Conservation (phyloP, 2,797 vertebrate species). For the Phataginus tetradactyla region DNA sequence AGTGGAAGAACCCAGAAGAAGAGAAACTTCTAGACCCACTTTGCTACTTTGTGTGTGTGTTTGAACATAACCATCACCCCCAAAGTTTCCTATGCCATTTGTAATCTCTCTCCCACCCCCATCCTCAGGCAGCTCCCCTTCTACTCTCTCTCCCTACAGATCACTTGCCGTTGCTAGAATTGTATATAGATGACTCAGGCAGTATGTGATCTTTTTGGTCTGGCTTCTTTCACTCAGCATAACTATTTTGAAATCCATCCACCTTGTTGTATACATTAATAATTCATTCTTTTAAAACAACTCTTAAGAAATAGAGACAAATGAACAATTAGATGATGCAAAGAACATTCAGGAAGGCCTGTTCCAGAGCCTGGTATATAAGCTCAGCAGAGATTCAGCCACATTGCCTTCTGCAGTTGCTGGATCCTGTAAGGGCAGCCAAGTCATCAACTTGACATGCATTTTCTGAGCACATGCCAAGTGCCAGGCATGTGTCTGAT, state of each 20-base stretch:
- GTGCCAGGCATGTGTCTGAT: too few species aligned
- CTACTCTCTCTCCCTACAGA: background rate
- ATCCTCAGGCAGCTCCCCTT: background rate
- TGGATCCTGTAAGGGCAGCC: background rate
- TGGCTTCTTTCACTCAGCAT: background rate
- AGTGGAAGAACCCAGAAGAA: too few species aligned
- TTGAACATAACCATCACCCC: background rate
- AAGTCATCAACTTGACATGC: too few species aligned
- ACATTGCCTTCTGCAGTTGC: background rate
- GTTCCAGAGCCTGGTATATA: background rate
- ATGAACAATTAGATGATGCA: background rate
- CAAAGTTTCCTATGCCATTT: background rate
- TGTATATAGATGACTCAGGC: background rate
- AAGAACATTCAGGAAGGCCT: background rate
- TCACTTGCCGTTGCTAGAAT: background rate
- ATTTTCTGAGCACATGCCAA: background rate
- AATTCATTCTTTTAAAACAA: constrained; percentile 50
- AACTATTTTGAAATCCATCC: constrained; percentile 43
- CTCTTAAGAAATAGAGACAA: constrained; percentile 31
- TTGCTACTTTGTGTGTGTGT: background rate
- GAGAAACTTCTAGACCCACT: background rate
- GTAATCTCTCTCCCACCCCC: background rate
- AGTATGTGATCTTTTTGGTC: background rate
- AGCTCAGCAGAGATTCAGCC: background rate
- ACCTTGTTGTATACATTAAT: background rate